phyloP scores from a whole-genome alignment of 2,113 vertebrate species.

The Labeo catla region DNA sequence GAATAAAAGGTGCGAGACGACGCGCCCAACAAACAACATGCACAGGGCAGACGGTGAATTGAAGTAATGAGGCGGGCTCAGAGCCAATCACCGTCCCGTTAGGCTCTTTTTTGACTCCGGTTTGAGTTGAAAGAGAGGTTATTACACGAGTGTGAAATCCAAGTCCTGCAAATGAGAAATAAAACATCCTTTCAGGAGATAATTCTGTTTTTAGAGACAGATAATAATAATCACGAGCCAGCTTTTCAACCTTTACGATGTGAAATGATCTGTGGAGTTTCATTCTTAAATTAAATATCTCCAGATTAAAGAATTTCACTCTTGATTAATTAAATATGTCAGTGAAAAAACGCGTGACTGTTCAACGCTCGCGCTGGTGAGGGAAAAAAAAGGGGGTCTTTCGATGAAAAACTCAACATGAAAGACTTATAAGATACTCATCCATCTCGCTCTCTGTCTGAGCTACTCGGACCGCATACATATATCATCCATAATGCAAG shows the following conservation, averaged over 20 bases:
- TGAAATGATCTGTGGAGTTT: conserved; percentile 31
- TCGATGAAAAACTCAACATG: conserved; percentile 1
- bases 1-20: conserved; percentile 26
- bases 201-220: conserved; percentile 22
- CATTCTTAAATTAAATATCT: conserved; percentile 28
- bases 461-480: conserved; percentile 62
- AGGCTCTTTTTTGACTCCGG: not conserved
- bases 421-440: conserved; percentile 25
- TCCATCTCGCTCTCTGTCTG: conserved; percentile 47
- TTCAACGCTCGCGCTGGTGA: not conserved
- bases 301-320: conserved; percentile 25
- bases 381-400: not conserved
- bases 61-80: not conserved
- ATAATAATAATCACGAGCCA: conserved; percentile 15
- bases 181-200: conserved; percentile 30
- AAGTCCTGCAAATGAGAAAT: not conserved
- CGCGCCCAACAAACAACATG: not conserved
- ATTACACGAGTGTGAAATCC: not conserved
- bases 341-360: not conserved
- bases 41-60: conserved; percentile 20
- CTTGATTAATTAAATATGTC: conserved; percentile 21
- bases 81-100: not conserved
- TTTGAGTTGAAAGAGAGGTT: not conserved
- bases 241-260: conserved; percentile 14
- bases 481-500: conserved; percentile 71